Evolutionary conservation across 1,140 invertebrate genomes (phyloP), one percentile per base, ranked within the genome.

Genomic region (Drosophila tani): DNA sequence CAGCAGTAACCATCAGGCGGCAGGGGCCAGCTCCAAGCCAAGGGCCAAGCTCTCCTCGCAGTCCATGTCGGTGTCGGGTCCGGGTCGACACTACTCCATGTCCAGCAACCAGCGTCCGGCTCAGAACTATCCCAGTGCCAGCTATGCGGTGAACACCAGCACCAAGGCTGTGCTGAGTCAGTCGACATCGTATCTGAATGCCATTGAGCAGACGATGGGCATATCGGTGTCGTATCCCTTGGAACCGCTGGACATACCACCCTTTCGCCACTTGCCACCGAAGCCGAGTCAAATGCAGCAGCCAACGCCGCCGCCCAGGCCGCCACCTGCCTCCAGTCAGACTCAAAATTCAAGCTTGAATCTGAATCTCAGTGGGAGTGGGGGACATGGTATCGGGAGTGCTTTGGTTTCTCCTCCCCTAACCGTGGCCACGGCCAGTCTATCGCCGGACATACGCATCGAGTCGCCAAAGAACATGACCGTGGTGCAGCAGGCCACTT

Each of bases 401-500:
- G 67, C 74, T 24, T 14, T 75, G 43, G 79, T 75, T 2, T 77
- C 81, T 3, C 91, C 82, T 17, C 77, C 91, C 12, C 71, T 88
- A 21, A 83, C 84, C 3, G 90, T 91, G 9, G 93, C 92, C 67
- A 77, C 87, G 59, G 68, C 92, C 75, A 55, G 93, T 27, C 15
- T 91, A 55, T 81, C 86, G 75, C 81, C 91, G 24, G 93, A 95
- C 76, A 95, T 97, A 43, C 94, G 95, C 8, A 94, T 95, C 70
- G 95, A 96, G 76, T 96, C 95, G 11, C 96, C 96, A 2, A 96
- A 96, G 86, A 97, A 96, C 92, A 95, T 97, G 83, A 97, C 96
- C 1, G 94, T 98, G 0, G 97, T 98, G 17, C 96, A 97, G 83
- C 95, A 96, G 38, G 97, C 97, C 24, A 97, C 97, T 73, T 98